phyloP scores from a whole-genome alignment of 2,797 vertebrate genomes.

The Heteromormyrus szaboi region DNA sequence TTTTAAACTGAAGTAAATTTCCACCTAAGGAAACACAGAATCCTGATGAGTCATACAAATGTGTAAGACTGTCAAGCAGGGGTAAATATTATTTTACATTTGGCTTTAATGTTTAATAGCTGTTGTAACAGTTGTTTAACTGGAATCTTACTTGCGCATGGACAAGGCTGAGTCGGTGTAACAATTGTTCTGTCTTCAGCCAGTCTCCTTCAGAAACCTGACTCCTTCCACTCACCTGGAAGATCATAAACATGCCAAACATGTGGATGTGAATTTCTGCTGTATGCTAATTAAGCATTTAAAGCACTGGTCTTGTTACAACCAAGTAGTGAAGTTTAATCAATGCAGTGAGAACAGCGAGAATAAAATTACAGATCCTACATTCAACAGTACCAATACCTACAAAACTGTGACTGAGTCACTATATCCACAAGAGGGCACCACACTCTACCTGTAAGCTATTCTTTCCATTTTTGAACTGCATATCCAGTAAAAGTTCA shows the following conservation, averaged over 20 bases:
- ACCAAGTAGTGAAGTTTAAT: not conserved
- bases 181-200: slow-evolving; percentile 39
- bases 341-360: not conserved
- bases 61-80: not conserved
- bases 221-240: slow-evolving; percentile 41
- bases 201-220: slow-evolving; percentile 26
- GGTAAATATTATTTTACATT: not conserved
- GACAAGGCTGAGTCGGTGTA: slow-evolving; percentile 46
- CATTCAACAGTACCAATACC: not conserved
- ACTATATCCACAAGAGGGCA: slow-evolving; percentile 1
- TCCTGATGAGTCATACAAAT: not conserved
- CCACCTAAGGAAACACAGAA: slow-evolving; percentile 40
- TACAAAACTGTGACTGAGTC: not conserved
- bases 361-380: not conserved
- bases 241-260: not conserved
- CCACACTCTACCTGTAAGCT: not conserved
- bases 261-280: not conserved
- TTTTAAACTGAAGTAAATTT: slow-evolving; percentile 46
- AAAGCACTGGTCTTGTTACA: not conserved
- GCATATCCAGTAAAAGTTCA: not conserved
- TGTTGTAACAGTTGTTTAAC: not conserved
- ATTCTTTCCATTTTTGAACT: not conserved
- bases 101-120: not conserved
- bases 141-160: slow-evolving; percentile 48
- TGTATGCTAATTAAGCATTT: not conserved